These are phyloP conservation scores for Neoniphon sammara DNA, from an alignment of 2,797 vertebrate genomes.

Conservation along the genomic window DNA sequence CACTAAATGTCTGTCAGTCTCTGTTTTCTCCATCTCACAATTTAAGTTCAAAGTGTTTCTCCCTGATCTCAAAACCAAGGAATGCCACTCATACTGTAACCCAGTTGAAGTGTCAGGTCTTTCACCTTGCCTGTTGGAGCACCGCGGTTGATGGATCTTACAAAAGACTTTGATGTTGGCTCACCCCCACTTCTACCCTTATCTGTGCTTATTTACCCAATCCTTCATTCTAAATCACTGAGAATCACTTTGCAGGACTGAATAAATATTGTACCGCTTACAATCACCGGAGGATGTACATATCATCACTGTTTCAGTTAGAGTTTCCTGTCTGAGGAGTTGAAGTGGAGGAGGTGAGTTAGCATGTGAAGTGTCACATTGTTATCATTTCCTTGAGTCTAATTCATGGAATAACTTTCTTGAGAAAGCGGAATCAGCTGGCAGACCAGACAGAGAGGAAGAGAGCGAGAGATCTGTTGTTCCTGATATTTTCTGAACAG, in stretches of 20 bases:
- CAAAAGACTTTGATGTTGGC: background rate
- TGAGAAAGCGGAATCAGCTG: background rate
- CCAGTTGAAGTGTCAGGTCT: too few species aligned
- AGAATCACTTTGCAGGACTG: background rate
- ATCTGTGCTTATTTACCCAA: background rate
- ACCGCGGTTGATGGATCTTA: background rate
- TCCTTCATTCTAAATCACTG: slow-evolving; percentile 2
- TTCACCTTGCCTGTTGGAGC: too few species aligned
- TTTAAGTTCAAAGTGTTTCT: slow-evolving; percentile 2
- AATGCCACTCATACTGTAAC: background rate
- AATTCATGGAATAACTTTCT: slow-evolving; percentile 7
- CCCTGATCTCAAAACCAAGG: background rate
- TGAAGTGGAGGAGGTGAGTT: slow-evolving; percentile 7
- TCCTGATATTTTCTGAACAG: background rate
- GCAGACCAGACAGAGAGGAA: background rate
- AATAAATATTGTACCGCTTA: background rate
- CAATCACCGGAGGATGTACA: slow-evolving; percentile 3
- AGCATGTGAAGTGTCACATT: background rate
- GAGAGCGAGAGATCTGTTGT: slow-evolving; percentile 1
- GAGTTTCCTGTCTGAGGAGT: slow-evolving; percentile 36
- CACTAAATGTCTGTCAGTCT: background rate
- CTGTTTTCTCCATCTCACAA: background rate
- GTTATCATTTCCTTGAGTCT: slow-evolving; percentile 14
- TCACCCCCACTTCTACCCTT: background rate
- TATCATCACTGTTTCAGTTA: background rate